A percentile compares a stretch with the other conserved stretches of the same genome.
Conservation (phyloP, 2,888 invertebrate species). For the Hipparchia semele region DNA sequence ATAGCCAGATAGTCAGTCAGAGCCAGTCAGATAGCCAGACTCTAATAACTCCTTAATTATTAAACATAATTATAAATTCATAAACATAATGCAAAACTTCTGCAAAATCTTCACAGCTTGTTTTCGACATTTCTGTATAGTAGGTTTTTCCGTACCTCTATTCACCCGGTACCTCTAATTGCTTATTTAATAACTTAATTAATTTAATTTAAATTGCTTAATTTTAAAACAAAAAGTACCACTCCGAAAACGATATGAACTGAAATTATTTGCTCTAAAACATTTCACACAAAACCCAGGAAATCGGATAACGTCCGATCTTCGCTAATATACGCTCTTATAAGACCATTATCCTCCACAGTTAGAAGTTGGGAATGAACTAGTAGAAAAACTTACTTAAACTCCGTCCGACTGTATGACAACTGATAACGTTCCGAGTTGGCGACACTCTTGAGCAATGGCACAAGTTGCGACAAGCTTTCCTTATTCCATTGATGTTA, state of each 20-base stretch:
- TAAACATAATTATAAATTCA: too few relatives aligned
- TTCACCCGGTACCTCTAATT: too few relatives aligned
- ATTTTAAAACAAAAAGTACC: not conserved
- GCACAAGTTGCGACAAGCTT: conserved; percentile 49
- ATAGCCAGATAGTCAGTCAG: too few relatives aligned
- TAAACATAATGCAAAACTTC: too few relatives aligned
- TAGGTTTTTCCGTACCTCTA: too few relatives aligned
- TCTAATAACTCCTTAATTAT: too few relatives aligned
- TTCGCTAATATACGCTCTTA: conserved; percentile 42
- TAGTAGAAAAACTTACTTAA: conserved; percentile 62
- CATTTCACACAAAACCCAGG: conserved; percentile 22
- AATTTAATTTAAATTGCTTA: not conserved
- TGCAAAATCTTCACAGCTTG: too few relatives aligned
- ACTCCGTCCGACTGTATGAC: conserved; percentile 71
- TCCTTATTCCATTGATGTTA: conserved; percentile 34
- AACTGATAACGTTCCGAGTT: conserved; percentile 66
- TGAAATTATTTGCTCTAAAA: conserved; percentile 17
- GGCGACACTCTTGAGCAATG: conserved; percentile 56
- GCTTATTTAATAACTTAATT: too few relatives aligned
- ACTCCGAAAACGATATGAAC: not conserved
- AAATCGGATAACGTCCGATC: conserved; percentile 38
- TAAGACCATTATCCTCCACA: conserved; percentile 41
- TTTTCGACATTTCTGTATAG: too few relatives aligned
- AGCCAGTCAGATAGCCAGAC: too few relatives aligned
- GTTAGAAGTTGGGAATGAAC: conserved; percentile 48